These are phyloP conservation scores for Suncus etruscus DNA, from an alignment of 2,113 vertebrate genomes.

Conservation along the genomic window DNA sequence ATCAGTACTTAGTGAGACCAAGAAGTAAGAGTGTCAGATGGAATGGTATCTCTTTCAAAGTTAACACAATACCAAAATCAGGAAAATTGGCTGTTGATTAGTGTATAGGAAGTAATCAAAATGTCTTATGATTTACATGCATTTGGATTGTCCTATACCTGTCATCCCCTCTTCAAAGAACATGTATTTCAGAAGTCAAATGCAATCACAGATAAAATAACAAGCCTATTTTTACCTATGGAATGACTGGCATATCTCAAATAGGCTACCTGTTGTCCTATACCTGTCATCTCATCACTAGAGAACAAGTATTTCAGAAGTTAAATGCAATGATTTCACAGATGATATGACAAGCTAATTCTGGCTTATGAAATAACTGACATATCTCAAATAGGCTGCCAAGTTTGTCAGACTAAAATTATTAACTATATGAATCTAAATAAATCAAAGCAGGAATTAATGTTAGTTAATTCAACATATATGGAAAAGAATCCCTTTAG, in stretches of 20 bases:
- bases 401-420: constrained; percentile 90
- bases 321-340: too few relatives aligned
- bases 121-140: neutral
- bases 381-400: constrained; percentile 92
- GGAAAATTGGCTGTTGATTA: neutral
- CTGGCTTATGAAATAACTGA: neutral
- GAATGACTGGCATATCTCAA: constrained; percentile 85
- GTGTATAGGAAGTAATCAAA: neutral
- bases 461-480: constrained; percentile 86
- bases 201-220: neutral
- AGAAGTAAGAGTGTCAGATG: neutral
- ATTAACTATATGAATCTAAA: constrained; percentile 89
- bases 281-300: too few relatives aligned
- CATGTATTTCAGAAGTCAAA: neutral
- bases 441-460: constrained; percentile 91
- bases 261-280: constrained; percentile 87
- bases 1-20: neutral
- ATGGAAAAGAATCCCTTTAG: too few relatives aligned
- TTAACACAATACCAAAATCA: neutral
- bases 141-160: neutral
- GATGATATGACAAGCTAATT: neutral
- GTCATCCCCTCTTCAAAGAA: neutral
- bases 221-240: neutral
- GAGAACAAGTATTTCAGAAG: too few relatives aligned
- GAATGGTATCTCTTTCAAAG: neutral